Conservation (phyloP, 2,113 vertebrate genomes). For the Halcyon senegalensis region DNA sequence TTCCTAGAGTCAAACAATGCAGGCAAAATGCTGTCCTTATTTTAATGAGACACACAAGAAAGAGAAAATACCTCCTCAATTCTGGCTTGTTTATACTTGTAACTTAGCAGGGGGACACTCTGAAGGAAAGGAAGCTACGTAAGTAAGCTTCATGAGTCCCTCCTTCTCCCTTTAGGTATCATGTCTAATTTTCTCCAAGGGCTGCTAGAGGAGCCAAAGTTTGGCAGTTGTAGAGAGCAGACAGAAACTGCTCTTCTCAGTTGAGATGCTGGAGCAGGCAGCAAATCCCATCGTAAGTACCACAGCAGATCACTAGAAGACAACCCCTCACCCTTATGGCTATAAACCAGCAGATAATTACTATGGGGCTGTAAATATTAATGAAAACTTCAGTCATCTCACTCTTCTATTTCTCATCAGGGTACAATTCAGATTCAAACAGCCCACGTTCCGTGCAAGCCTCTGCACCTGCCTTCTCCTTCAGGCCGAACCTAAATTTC, state of each 20-base stretch:
- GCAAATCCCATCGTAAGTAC: background rate
- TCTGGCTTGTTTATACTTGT: background rate
- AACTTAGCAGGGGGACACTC: background rate
- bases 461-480: background rate
- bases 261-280: background rate
- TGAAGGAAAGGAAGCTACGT: background rate
- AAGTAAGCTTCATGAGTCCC: background rate
- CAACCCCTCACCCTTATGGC: background rate
- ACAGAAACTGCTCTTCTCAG: background rate
- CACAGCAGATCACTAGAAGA: background rate
- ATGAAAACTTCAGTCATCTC: slow-evolving; percentile 5
- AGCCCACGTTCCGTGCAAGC: background rate
- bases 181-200: background rate
- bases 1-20: background rate
- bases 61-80: background rate
- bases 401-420: background rate
- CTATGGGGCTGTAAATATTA: slow-evolving; percentile 15
- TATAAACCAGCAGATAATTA: background rate
- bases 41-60: background rate
- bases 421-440: background rate
- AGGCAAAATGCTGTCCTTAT: background rate
- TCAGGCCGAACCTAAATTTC: background rate
- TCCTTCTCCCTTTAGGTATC: background rate
- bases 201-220: background rate
- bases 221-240: background rate